Percentiles rank a stretch among this genome's conserved stretches.
Evolutionary conservation across 1,140 invertebrate genomes (phyloP).

Genomic region (Catajapyx aquilonaris): DNA sequence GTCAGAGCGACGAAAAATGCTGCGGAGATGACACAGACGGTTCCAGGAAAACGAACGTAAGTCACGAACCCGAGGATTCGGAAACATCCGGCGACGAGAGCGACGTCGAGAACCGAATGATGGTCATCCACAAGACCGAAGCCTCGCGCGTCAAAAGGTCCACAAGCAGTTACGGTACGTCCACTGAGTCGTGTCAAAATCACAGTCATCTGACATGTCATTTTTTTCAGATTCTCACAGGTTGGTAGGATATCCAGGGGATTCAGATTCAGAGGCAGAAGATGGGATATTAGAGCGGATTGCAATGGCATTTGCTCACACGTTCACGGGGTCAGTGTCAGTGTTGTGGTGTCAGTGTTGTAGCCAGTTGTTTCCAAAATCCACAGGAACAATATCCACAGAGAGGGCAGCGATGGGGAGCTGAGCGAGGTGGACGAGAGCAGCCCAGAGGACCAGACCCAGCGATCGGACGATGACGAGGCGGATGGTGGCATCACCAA

Average conservation of each 20-base stretch:
- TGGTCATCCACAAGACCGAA: slow-evolving; percentile 30
- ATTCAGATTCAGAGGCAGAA: slow-evolving; percentile 63
- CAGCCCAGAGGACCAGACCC: too few species aligned
- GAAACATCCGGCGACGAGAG: slow-evolving; percentile 37
- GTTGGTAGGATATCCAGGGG: slow-evolving; percentile 31
- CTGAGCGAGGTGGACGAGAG: slow-evolving; percentile 45
- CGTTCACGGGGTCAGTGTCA: slow-evolving; percentile 36
- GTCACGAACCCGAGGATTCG: slow-evolving; percentile 27
- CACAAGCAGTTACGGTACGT: too few species aligned
- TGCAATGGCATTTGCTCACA: slow-evolving; percentile 42
- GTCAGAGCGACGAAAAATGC: slow-evolving; percentile 21
- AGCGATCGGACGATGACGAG: too few species aligned
- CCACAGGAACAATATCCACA: slow-evolving; percentile 14
- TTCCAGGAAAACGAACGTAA: slow-evolving; percentile 12
- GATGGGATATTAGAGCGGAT: slow-evolving; percentile 43
- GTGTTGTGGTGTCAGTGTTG: background rate
- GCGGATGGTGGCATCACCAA: too few species aligned
- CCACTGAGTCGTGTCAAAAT: too few species aligned
- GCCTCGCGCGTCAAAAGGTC: too few species aligned
- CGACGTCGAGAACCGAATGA: slow-evolving; percentile 31
- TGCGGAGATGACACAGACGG: slow-evolving; percentile 14
- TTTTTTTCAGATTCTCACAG: slow-evolving; percentile 15
- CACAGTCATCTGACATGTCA: too few species aligned
- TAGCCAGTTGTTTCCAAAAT: background rate
- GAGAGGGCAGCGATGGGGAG: slow-evolving; percentile 51